These are phyloP conservation scores for Mus minutoides DNA, from an alignment of 2,797 vertebrate species.

Conservation along the genomic window DNA sequence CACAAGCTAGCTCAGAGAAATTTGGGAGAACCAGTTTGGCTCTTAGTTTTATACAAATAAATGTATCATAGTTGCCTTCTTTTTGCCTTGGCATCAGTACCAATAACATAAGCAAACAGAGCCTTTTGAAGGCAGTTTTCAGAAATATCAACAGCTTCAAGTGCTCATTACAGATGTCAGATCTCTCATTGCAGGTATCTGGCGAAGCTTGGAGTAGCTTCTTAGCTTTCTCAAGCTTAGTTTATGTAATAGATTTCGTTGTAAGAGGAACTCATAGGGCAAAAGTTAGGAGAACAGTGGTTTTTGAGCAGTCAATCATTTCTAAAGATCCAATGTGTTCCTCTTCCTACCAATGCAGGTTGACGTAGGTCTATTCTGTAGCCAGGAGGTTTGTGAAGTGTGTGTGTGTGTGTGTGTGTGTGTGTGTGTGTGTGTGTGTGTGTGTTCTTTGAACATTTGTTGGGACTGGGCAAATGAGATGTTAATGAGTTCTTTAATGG, in stretches of 20 bases:
- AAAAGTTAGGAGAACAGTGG: background rate
- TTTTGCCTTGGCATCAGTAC: background rate
- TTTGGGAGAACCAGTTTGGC: background rate
- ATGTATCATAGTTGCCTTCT: background rate
- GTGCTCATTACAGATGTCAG: background rate
- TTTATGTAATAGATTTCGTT: background rate
- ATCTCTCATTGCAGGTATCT: background rate
- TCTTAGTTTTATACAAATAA: background rate
- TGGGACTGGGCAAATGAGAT: background rate
- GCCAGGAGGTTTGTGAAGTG: background rate
- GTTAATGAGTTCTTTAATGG: background rate
- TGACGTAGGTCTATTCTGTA: background rate
- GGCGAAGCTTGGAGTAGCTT: background rate
- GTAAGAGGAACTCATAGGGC: slow-evolving; percentile 13
- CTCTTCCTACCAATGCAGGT: background rate
- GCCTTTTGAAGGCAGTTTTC: background rate
- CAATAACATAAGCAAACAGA: background rate
- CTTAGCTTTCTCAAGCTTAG: background rate
- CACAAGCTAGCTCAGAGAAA: background rate
- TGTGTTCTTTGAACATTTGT: background rate
- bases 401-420: too few relatives aligned
- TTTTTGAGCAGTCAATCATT: slow-evolving; percentile 6
- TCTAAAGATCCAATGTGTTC: background rate
- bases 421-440: too few relatives aligned
- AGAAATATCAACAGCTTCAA: background rate